Percentiles rank a stretch among this genome's conserved stretches.
phyloP scores from a whole-genome alignment of 2,797 vertebrate species.

The Schizopygopsis malacanthus region DNA sequence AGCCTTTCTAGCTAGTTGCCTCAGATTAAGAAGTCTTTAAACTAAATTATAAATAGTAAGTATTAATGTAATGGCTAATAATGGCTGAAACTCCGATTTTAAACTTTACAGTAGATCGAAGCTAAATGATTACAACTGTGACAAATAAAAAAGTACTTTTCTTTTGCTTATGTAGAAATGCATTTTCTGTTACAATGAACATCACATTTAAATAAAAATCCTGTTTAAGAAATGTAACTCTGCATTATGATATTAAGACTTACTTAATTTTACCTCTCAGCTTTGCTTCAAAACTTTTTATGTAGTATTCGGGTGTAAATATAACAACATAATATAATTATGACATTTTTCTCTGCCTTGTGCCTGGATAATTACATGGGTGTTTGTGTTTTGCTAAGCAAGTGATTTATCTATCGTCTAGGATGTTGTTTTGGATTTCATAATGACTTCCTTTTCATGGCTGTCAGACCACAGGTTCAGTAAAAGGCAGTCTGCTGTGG shows the following conservation, averaged over 20 bases:
- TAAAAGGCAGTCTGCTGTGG: conserved; percentile 92
- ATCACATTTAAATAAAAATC: too few species aligned
- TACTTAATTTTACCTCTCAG: background rate
- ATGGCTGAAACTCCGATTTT: background rate
- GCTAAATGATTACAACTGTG: background rate
- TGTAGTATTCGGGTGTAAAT: background rate
- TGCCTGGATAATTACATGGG: background rate
- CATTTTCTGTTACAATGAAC: background rate
- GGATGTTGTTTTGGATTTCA: conserved; percentile 14
- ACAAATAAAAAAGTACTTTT: too few species aligned
- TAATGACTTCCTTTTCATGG: conserved; percentile 28
- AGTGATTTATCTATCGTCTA: background rate
- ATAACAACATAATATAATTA: background rate
- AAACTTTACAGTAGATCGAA: background rate
- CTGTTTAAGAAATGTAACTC: background rate
- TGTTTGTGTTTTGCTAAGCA: background rate
- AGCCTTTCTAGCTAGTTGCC: background rate
- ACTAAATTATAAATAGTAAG: background rate
- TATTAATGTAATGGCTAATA: background rate
- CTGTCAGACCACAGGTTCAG: conserved; percentile 75
- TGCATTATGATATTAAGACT: background rate
- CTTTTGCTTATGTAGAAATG: background rate
- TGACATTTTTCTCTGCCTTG: background rate
- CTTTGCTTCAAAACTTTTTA: background rate
- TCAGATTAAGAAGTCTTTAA: background rate